phyloP scores from a whole-genome alignment of 1,140 invertebrate genomes.

The Chelonus insularis region DNA sequence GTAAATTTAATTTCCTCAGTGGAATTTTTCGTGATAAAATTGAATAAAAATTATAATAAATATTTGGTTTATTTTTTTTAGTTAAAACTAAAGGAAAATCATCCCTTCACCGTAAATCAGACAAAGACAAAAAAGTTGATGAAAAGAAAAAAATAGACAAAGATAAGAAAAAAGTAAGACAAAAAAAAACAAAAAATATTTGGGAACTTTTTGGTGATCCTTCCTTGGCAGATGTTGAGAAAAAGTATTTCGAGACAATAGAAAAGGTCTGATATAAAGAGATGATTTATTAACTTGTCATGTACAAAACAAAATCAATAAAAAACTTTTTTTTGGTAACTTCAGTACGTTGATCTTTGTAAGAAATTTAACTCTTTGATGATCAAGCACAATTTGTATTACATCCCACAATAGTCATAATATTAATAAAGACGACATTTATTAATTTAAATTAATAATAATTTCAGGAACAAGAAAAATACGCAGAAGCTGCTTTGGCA shows the following conservation, averaged over 20 bases:
- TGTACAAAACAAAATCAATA: too few species aligned
- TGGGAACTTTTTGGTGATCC: constrained; percentile 26
- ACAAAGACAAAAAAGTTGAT: constrained; percentile 24
- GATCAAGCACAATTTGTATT: too few species aligned
- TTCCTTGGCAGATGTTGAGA: constrained; percentile 32
- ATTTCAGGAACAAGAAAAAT: constrained; percentile 29
- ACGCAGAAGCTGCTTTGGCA: constrained; percentile 7
- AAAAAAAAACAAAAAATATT: constrained; percentile 15
- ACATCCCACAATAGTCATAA: too few species aligned
- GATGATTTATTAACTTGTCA: too few species aligned
- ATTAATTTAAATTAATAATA: background rate
- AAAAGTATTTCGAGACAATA: constrained; percentile 36
- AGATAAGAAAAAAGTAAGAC: constrained; percentile 21
- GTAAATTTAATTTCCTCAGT: constrained; percentile 17
- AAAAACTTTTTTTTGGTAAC: too few species aligned
- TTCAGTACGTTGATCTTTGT: too few species aligned
- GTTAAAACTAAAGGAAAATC: constrained; percentile 4
- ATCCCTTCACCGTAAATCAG: background rate
- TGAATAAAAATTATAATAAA: too few species aligned
- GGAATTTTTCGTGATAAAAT: too few species aligned
- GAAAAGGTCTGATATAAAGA: constrained; percentile 31
- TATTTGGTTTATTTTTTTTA: background rate
- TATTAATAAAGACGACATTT: too few species aligned
- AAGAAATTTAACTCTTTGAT: too few species aligned
- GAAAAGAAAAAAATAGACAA: constrained; percentile 28